Evolutionary conservation across 2,888 invertebrate species (phyloP).

Genomic region (Drosophila bunnanda): DNA sequence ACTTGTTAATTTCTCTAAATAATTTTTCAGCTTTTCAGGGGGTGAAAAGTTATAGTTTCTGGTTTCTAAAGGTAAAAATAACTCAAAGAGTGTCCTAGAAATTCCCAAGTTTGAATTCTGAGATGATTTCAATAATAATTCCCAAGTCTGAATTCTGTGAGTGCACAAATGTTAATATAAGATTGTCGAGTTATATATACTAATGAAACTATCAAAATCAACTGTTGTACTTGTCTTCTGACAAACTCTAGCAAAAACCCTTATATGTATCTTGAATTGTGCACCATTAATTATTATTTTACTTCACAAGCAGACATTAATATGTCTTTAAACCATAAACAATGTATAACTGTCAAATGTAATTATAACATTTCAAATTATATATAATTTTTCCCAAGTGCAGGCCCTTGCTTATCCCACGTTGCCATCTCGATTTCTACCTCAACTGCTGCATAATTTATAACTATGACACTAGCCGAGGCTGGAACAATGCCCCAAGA

Average conservation of each 20-base stretch:
- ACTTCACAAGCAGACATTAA: too few relatives aligned
- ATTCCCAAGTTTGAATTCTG: neutral
- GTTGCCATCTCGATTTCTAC: slow-evolving; percentile 40
- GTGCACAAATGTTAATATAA: too few relatives aligned
- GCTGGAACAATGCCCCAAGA: slow-evolving; percentile 69
- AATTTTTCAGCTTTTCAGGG: neutral
- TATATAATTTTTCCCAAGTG: slow-evolving; percentile 10
- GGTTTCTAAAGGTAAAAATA: neutral
- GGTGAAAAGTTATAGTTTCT: too few relatives aligned
- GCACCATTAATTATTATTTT: too few relatives aligned
- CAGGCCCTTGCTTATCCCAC: slow-evolving; percentile 18
- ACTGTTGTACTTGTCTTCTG: too few relatives aligned
- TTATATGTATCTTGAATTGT: neutral
- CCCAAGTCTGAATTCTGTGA: neutral
- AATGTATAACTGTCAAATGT: too few relatives aligned
- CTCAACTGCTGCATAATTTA: slow-evolving; percentile 70
- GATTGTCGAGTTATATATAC: too few relatives aligned
- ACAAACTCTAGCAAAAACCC: neutral
- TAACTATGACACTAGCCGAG: slow-evolving; percentile 65
- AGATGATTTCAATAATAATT: neutral
- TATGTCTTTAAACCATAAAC: too few relatives aligned
- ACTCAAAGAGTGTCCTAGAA: neutral
- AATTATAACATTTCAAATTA: too few relatives aligned
- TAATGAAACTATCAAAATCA: too few relatives aligned
- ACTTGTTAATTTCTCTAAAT: too few relatives aligned